phyloP scores from a whole-genome alignment of 2,113 vertebrate genomes.

The Datnioides undecimradiatus region DNA sequence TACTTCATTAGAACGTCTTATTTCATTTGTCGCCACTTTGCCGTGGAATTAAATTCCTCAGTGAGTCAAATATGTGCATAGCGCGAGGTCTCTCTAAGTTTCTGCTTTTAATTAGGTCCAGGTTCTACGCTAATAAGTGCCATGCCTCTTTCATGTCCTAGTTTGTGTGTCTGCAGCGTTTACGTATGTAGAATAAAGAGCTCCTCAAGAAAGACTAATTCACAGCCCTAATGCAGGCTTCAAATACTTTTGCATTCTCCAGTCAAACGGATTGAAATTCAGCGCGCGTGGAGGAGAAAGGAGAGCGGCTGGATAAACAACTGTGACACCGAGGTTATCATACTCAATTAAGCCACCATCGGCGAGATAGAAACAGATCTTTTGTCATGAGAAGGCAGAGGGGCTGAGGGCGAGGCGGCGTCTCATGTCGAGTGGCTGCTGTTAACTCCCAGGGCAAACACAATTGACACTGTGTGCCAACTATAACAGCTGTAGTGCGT shows the following conservation, averaged over 20 bases:
- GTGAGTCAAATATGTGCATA: neutral
- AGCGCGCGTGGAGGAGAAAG: neutral
- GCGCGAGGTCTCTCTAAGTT: no score
- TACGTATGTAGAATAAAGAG: neutral
- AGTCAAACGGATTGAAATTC: slow-evolving; percentile 50
- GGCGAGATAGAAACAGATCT: slow-evolving; percentile 36
- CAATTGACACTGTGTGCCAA: slow-evolving; percentile 62
- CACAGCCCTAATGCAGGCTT: slow-evolving; percentile 7
- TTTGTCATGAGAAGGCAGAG: slow-evolving; percentile 54
- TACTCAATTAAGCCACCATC: slow-evolving; percentile 59
- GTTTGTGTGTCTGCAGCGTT: neutral
- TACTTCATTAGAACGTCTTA: neutral
- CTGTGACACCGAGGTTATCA: slow-evolving; percentile 63
- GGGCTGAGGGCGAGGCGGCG: slow-evolving; percentile 43
- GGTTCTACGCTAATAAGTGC: neutral
- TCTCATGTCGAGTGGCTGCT: slow-evolving; percentile 63
- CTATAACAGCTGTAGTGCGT: slow-evolving; percentile 70
- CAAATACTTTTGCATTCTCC: slow-evolving; percentile 23
- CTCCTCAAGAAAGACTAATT: neutral
- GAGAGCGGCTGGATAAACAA: slow-evolving; percentile 62
- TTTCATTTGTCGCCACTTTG: neutral
- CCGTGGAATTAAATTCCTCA: neutral
- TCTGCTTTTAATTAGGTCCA: no score
- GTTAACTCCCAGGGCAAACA: slow-evolving; percentile 67
- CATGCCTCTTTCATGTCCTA: neutral